Percentiles rank a stretch among this genome's conserved stretches.
phyloP scores from a whole-genome alignment of 2,888 invertebrate genomes.

The Taphrorychus bicolor region DNA sequence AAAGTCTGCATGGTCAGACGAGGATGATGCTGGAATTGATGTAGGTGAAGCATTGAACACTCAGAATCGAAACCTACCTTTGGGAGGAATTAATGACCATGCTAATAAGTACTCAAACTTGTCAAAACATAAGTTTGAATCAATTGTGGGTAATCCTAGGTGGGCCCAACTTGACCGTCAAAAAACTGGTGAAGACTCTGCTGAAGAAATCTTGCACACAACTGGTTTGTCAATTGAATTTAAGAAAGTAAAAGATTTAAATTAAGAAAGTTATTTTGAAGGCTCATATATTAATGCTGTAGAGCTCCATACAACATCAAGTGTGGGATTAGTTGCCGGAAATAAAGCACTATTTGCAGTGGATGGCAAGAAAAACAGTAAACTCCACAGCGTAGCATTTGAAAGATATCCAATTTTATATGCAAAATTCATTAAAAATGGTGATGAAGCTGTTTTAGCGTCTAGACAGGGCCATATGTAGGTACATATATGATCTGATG shows the following conservation, averaged over 20 bases:
- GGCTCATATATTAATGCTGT: constrained; percentile 73
- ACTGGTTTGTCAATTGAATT: constrained; percentile 74
- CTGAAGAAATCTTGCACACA: constrained; percentile 68
- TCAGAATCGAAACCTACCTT: constrained; percentile 61
- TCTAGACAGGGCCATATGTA: constrained; percentile 69
- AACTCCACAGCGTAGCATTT: constrained; percentile 81
- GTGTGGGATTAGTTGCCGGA: constrained; percentile 83
- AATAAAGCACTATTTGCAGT: constrained; percentile 76
- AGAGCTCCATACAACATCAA: constrained; percentile 88
- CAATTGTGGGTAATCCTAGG: constrained; percentile 71
- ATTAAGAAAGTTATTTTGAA: constrained; percentile 72
- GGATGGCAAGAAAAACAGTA: constrained; percentile 81
- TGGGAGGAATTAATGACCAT: constrained; percentile 58
- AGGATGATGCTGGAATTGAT: constrained; percentile 70
- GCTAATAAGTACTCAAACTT: constrained; percentile 68
- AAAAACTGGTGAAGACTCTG: constrained; percentile 57
- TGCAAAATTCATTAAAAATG: constrained; percentile 78
- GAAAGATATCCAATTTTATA: constrained; percentile 75
- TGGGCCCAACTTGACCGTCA: constrained; percentile 73
- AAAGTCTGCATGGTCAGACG: constrained; percentile 76
- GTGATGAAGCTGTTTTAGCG: constrained; percentile 78
- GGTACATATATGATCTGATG: constrained; percentile 83
- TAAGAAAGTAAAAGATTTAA: constrained; percentile 73
- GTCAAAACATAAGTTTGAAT: constrained; percentile 72
- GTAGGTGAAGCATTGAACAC: constrained; percentile 59